Evolutionary conservation across 1,140 invertebrate genomes (phyloP).

Genomic region (Zaprionus lachaisei): DNA sequence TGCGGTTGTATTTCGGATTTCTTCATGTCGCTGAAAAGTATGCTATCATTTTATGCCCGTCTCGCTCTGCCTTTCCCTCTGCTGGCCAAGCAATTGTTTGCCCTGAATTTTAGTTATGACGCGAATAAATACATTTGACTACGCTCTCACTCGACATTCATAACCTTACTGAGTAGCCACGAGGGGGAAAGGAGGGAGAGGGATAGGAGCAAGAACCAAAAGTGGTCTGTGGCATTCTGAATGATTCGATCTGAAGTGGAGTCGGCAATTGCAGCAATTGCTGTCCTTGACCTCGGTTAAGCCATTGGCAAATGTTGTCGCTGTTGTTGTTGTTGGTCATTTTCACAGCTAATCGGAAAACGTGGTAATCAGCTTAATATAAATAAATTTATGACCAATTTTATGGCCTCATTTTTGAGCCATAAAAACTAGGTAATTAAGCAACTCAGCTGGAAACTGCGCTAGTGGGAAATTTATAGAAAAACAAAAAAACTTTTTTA

Average conservation of each 20-base stretch:
- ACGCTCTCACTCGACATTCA: constrained; percentile 7
- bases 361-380: constrained; percentile 3
- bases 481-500: neutral
- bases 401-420: neutral
- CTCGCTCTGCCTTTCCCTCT: neutral
- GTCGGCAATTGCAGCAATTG: neutral
- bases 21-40: constrained; percentile 52
- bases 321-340: neutral
- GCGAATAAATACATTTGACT: constrained; percentile 30
- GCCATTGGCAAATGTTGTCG: neutral
- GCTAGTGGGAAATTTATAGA: neutral
- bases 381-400: neutral
- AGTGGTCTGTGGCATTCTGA: neutral
- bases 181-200: neutral
- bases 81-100: constrained; percentile 26
- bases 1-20: constrained; percentile 52
- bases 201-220: neutral
- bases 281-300: neutral
- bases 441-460: neutral
- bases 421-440: constrained; percentile 2
- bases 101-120: constrained; percentile 32
- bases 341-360: neutral
- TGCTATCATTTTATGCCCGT: constrained; percentile 44
- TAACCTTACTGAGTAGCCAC: neutral
- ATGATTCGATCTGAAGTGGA: neutral